Conservation (phyloP, 1,140 invertebrate species). For the Microplitis mediator region DNA sequence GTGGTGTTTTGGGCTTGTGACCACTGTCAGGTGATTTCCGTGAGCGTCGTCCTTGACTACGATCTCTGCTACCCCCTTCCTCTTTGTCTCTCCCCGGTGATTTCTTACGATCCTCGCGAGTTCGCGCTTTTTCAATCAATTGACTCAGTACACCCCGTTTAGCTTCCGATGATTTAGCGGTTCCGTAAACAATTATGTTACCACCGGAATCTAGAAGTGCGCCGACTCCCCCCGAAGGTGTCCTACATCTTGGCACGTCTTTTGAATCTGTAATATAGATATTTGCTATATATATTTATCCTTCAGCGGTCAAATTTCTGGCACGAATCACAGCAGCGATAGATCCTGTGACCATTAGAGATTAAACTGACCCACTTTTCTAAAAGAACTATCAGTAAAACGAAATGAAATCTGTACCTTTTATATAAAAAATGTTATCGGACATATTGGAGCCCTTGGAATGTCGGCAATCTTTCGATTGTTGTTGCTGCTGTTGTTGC, state of each 20-base stretch:
- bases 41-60: slow-evolving; percentile 53
- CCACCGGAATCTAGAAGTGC: slow-evolving; percentile 56
- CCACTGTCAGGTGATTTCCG: slow-evolving; percentile 57
- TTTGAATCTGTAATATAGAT: slow-evolving; percentile 45
- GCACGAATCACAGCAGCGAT: no score
- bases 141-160: slow-evolving; percentile 64
- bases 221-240: slow-evolving; percentile 50
- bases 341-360: no score
- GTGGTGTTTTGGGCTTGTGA: slow-evolving; percentile 62
- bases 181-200: slow-evolving; percentile 57
- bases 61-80: slow-evolving; percentile 43
- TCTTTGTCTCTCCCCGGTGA: slow-evolving; percentile 52
- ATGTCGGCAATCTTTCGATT: slow-evolving; percentile 55
- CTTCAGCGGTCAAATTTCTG: no score
- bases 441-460: slow-evolving; percentile 48
- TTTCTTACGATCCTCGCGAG: slow-evolving; percentile 64
- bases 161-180: slow-evolving; percentile 48
- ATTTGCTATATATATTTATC: neutral
- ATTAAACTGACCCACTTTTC: no score
- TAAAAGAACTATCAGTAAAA: neutral
- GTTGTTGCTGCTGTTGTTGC: neutral
- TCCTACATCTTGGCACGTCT: slow-evolving; percentile 55
- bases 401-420: slow-evolving; percentile 44
- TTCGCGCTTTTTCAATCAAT: slow-evolving; percentile 64
- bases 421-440: slow-evolving; percentile 58